phyloP scores from a whole-genome alignment of 1,140 invertebrate genomes.

The Homalodisca vitripennis region DNA sequence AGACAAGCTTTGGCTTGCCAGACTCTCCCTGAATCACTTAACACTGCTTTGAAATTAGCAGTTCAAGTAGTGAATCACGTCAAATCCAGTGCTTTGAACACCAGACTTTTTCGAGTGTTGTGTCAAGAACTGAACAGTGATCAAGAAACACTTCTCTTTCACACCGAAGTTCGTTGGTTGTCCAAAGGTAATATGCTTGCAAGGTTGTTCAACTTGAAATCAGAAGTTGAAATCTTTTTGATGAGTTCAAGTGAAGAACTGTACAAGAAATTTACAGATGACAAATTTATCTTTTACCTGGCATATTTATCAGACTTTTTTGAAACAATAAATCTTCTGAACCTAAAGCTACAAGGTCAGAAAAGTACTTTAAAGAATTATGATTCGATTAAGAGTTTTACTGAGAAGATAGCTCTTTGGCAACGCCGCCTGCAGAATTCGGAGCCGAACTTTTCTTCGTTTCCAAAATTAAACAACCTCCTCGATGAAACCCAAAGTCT shows the following conservation, averaged over 20 bases:
- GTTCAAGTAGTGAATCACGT: conserved; percentile 18
- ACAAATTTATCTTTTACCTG: conserved; percentile 20
- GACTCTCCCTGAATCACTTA: conserved; percentile 31
- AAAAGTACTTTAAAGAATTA: conserved; percentile 37
- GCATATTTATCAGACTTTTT: conserved; percentile 27
- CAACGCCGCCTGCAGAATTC: conserved; percentile 24
- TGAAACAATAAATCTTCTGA: conserved; percentile 40
- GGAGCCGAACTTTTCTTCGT: conserved; percentile 12
- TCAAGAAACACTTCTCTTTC: conserved; percentile 44
- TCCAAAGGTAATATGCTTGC: conserved; percentile 37
- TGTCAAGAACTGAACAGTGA: conserved; percentile 44
- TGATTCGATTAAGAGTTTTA: conserved; percentile 21
- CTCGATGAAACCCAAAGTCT: conserved; percentile 27
- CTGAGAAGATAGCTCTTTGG: conserved; percentile 24
- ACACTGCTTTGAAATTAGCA: conserved; percentile 19
- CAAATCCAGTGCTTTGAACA: conserved; percentile 38
- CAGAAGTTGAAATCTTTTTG: conserved; percentile 28
- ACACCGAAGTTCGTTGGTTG: conserved; percentile 46
- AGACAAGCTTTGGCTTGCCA: conserved; percentile 40
- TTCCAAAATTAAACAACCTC: conserved; percentile 32
- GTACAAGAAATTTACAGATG: conserved; percentile 18
- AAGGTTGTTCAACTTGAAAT: conserved; percentile 31
- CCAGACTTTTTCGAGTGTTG: conserved; percentile 42
- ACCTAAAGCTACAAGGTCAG: conserved; percentile 39
- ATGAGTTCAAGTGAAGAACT: conserved; percentile 16